These are phyloP conservation scores for Chrysolina americana DNA, from an alignment of 2,888 invertebrate species.

Conservation along the genomic window DNA sequence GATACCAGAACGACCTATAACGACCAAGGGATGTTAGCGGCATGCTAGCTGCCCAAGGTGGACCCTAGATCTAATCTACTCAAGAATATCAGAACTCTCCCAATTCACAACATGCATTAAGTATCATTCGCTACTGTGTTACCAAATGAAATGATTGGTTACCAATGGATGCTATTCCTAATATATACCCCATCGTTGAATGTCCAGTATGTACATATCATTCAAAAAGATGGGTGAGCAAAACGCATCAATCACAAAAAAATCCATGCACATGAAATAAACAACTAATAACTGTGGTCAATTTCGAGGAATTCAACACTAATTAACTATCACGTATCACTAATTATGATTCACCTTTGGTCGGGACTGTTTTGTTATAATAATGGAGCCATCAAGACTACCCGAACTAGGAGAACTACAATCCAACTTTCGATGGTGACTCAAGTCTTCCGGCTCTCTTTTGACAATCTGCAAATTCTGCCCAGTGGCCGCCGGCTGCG, in stretches of 20 bases:
- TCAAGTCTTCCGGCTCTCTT: slow-evolving; percentile 87
- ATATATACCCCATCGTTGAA: slow-evolving; percentile 49
- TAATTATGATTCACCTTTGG: slow-evolving; percentile 72
- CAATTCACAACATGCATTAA: slow-evolving; percentile 31
- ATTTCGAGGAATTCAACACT: slow-evolving; percentile 30
- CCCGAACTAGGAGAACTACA: slow-evolving; percentile 74
- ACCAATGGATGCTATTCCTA: slow-evolving; percentile 30
- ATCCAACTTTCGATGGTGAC: slow-evolving; percentile 77
- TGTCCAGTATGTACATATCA: slow-evolving; percentile 57
- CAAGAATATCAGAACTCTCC: too few species aligned
- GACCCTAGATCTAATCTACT: slow-evolving; percentile 60
- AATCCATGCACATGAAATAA: slow-evolving; percentile 30
- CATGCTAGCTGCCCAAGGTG: slow-evolving; percentile 57
- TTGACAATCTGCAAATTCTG: slow-evolving; percentile 81
- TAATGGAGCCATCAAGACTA: slow-evolving; percentile 72
- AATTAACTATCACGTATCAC: slow-evolving; percentile 45
- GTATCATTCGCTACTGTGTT: slow-evolving; percentile 38
- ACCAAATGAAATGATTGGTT: background rate
- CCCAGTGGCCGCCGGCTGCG: slow-evolving; percentile 67
- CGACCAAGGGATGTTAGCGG: slow-evolving; percentile 56
- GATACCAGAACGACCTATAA: slow-evolving; percentile 71
- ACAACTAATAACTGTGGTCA: slow-evolving; percentile 13
- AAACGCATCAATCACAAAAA: slow-evolving; percentile 22
- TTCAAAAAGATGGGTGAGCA: slow-evolving; percentile 48
- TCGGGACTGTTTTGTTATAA: slow-evolving; percentile 72